Evolutionary conservation across 2,797 vertebrate genomes (phyloP), one percentile per base, ranked within the genome.

Genomic region (Champsocephalus gunnari): DNA sequence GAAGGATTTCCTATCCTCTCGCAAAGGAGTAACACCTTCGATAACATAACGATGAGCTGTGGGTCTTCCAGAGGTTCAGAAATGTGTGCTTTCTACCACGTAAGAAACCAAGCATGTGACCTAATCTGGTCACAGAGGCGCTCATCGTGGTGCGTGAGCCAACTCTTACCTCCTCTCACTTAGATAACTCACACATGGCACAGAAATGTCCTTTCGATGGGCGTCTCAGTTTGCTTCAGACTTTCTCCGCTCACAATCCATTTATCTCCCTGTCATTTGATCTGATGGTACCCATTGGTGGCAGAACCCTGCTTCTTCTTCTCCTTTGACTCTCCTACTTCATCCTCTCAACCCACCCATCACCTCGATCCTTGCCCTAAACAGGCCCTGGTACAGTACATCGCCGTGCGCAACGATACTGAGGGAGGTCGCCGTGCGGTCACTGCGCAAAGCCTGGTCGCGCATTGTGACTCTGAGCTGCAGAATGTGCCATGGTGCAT

Each of bases 401-500:
- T 83, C 4, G 77, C 75, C 79, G 71, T 75, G 74, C 66, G 76
- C 51, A 45, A 79, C 17, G 74, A 73, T 90, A 91, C 86, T 73
- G 89, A 89, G 93, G 74, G 90, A 92, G 95, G 93, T 95, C 89
- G 82, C 38, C 10, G 79, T 84, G 79, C 91, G 94, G 95, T 94
- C 94, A 95, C 81, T 89, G 93, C 86, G 81, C 90, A 91, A 87
- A 88, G 89, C 83, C 84, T 44, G 90, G 86, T 88, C 73, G 85
- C 73, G 85, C 89, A 81, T 88, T 93, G 92, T 90, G 92, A 94
- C 93, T 94, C 81, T 47, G 76, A 94, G 90, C 93, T 93, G 91
- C 89, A 92, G 89, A 94, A 93, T 89, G 89, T 94, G 94, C 89
- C 92, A 93, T 79, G 88, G 87, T 94, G 91, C 92, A 95, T 95